phyloP scores from a whole-genome alignment of 2,113 vertebrate species.

The Salvelinus namaycush region DNA sequence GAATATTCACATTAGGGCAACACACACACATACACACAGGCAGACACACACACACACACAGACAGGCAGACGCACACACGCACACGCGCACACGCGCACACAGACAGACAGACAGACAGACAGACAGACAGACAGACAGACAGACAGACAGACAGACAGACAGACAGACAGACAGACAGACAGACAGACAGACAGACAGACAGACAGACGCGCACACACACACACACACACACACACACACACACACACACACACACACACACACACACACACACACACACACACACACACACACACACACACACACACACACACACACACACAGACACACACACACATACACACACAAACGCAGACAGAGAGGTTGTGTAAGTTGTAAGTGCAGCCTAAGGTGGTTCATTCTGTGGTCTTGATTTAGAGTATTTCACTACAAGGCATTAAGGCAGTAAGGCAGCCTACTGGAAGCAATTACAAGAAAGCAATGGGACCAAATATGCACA shows the following conservation, averaged over 20 bases:
- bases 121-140: no score
- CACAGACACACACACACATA: neutral
- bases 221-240: neutral
- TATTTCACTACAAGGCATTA: conserved; percentile 2
- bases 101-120: no score
- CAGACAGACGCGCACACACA: neutral
- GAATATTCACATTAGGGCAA: conserved; percentile 65
- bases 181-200: neutral
- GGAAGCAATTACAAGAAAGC: neutral
- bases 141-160: neutral
- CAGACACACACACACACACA: neutral
- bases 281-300: no score
- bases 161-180: neutral
- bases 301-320: no score
- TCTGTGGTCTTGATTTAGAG: neutral
- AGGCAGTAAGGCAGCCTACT: conserved; percentile 4
- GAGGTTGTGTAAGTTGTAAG: neutral
- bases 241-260: no score
- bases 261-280: no score
- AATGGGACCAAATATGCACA: neutral
- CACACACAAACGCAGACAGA: neutral
- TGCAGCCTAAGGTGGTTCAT: conserved; percentile 2
- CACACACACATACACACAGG: neutral
- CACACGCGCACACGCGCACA: no score
- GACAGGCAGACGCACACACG: no score